Percentiles rank a stretch among this genome's conserved stretches.
Evolutionary conservation across 2,113 vertebrate genomes (phyloP).

Genomic region (zebrafish (Danio rerio)): GRCz12tu NC_133190.1:8613501-8614000

Average conservation of each 20-base stretch:
- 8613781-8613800: slow-evolving; percentile 94
- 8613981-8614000: not conserved
- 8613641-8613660: not conserved
- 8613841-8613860: slow-evolving; percentile 95
- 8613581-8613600: slow-evolving; percentile 15
- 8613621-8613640: not conserved
- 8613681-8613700: not conserved
- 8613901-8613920: slow-evolving; percentile 1
- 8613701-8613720: not conserved
- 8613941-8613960: too few relatives aligned
- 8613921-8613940: not conserved
- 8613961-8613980: too few relatives aligned
- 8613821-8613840: slow-evolving; percentile 98
- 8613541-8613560: slow-evolving; percentile 31
- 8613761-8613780: slow-evolving; percentile 97
- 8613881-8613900: slow-evolving; percentile 1
- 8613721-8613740: not conserved
- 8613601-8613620: not conserved
- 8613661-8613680: not conserved
- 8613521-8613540: slow-evolving; percentile 43
- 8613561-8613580: slow-evolving; percentile 18
- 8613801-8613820: slow-evolving; percentile 93
- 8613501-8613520: slow-evolving; percentile 35
- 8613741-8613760: slow-evolving; percentile 93
- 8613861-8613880: slow-evolving; percentile 79